phyloP scores from a whole-genome alignment of 2,113 vertebrate genomes.

The Mola mola region DNA sequence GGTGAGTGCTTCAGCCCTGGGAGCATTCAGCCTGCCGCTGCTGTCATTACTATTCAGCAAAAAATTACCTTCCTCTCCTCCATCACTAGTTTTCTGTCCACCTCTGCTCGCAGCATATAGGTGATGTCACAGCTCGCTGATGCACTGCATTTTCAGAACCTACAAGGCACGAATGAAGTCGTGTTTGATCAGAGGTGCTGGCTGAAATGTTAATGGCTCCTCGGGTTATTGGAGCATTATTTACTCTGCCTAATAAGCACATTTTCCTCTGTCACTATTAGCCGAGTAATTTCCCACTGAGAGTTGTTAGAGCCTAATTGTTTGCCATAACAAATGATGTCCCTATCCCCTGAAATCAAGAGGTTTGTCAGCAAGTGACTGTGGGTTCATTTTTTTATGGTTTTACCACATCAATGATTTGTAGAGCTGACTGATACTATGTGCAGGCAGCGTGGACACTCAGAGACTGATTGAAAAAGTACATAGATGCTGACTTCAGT shows the following conservation, averaged over 20 bases:
- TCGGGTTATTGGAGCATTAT: slow-evolving; percentile 40
- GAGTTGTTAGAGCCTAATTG: slow-evolving; percentile 63
- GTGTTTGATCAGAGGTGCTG: slow-evolving; percentile 10
- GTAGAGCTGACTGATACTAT: slow-evolving; percentile 32
- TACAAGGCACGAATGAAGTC: not conserved
- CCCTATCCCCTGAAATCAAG: slow-evolving; percentile 45
- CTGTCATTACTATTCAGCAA: slow-evolving; percentile 61
- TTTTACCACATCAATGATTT: slow-evolving; percentile 38
- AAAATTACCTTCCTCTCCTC: slow-evolving; percentile 49
- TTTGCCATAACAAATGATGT: slow-evolving; percentile 63
- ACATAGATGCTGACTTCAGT: slow-evolving; percentile 18
- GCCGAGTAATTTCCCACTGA: slow-evolving; percentile 47
- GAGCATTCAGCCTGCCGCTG: slow-evolving; percentile 41
- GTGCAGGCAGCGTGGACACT: slow-evolving; percentile 21
- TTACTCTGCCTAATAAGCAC: slow-evolving; percentile 57
- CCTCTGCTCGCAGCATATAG: slow-evolving; percentile 33
- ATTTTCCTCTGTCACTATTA: slow-evolving; percentile 59
- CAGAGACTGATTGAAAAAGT: not conserved
- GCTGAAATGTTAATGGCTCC: slow-evolving; percentile 16
- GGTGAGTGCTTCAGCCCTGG: slow-evolving; percentile 19
- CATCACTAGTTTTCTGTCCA: slow-evolving; percentile 18
- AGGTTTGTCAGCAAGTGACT: slow-evolving; percentile 57
- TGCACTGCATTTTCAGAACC: not conserved
- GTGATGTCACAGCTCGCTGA: slow-evolving; percentile 38
- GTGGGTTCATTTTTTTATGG: not conserved